Evolutionary conservation across 1,140 invertebrate genomes (phyloP).

Genomic region (Colletes latitarsis): DNA sequence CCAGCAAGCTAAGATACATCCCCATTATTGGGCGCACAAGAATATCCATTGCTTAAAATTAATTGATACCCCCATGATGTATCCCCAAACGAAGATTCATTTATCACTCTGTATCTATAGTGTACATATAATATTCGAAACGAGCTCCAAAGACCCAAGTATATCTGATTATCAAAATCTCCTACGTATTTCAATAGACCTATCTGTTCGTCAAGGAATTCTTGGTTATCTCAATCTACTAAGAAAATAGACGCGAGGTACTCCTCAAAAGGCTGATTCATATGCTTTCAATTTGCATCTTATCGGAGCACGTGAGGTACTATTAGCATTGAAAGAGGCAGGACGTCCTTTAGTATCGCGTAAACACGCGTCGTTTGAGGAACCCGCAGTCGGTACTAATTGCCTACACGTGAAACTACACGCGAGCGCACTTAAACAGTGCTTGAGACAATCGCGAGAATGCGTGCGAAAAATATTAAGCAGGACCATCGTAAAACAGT

Average conservation of each 20-base stretch:
- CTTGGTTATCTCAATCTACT: constrained; percentile 3
- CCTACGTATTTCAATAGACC: background rate
- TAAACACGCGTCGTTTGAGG: background rate
- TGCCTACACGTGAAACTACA: background rate
- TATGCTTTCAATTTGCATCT: constrained; percentile 15
- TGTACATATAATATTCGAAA: background rate
- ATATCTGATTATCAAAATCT: background rate
- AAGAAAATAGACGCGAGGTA: background rate
- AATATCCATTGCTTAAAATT: too few relatives aligned
- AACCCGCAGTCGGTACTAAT: background rate
- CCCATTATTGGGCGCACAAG: too few relatives aligned
- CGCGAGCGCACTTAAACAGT: too few relatives aligned
- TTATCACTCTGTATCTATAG: too few relatives aligned
- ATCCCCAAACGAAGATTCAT: too few relatives aligned
- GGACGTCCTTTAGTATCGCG: background rate
- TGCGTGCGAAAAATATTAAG: too few relatives aligned
- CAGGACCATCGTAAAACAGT: too few relatives aligned
- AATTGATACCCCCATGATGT: too few relatives aligned
- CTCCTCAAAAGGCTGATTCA: background rate
- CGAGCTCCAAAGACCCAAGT: background rate
- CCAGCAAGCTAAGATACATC: too few relatives aligned
- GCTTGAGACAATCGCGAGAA: too few relatives aligned
- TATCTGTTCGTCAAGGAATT: background rate
- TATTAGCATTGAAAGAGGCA: background rate
- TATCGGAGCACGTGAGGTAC: background rate